Base-by-base conservation (phyloP, 2,797 vertebrate species). In the Sternarchorhynchus goeldii region DNA sequence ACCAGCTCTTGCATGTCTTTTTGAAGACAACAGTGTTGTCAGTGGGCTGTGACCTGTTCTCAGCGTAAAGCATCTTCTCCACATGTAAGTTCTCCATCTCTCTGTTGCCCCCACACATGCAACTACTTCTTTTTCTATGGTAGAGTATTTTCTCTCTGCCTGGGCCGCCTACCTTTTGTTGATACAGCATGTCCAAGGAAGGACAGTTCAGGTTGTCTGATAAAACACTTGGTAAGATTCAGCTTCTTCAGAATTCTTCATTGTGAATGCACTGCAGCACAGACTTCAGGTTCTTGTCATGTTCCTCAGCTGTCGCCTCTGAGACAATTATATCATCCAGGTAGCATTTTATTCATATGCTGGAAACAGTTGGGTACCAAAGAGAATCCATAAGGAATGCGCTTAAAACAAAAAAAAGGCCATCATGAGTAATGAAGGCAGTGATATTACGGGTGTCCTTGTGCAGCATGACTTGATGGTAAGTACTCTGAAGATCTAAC, bases 371-470 rank as follows among this genome's bases (percentile, higher is more conserved):
- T 74, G 56, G 65, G 76, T 25, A 17, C 50, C 56, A 53, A 70
- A 76, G 68, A 29, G 64, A 71, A 53, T 76, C 73, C 31, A 1
- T 71, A 65, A 10, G 53, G 78, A 59, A 81, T 68, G 31, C 55
- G 7, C 45, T 81, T 81, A 74, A 80, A 80, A 34, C 68, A 41
- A 65, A 75, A 75, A 31, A 25, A 25, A 80, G 50, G 53, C 71
- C 62, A 73, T 79, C 66, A 73, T 78, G 76, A 21, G 50, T 80
- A 68, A 77, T 82, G 59, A 80, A 75, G 64, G 55, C 53, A 17
- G 62, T 80, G 7, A 50, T n/a, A 21, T 21, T 4, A 14, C 57
- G 0, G 66, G 20, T 72, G 25, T 78, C 64, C 39, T 59, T 10
- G 12, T 68, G 64, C 4, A 76, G 50, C 20, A 20, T n/a, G 1